phyloP scores from a whole-genome alignment of 2,888 invertebrate species.

The Eristalis pertinax region DNA sequence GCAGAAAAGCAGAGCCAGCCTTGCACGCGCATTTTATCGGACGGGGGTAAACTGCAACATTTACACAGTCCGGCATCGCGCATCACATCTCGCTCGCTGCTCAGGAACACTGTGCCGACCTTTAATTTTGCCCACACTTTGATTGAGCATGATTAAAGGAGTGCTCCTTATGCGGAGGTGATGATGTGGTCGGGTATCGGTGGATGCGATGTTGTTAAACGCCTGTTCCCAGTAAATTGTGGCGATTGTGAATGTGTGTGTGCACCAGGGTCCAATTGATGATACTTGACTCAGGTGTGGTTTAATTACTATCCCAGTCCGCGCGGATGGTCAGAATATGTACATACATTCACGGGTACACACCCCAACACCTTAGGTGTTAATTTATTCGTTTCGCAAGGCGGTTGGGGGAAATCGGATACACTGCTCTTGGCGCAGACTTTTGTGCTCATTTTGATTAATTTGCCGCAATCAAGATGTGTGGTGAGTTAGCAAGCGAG shows the following conservation, averaged over 20 bases:
- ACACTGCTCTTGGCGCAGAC: slow-evolving; percentile 23
- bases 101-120: slow-evolving; percentile 36
- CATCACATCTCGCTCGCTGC: slow-evolving; percentile 31
- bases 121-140: slow-evolving; percentile 62
- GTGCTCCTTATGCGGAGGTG: slow-evolving; percentile 54
- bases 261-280: slow-evolving; percentile 63
- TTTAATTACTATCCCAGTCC: slow-evolving; percentile 61
- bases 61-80: slow-evolving; percentile 50
- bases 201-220: slow-evolving; percentile 26
- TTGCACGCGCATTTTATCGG: neutral
- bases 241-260: slow-evolving; percentile 57
- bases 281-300: slow-evolving; percentile 58
- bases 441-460: slow-evolving; percentile 70
- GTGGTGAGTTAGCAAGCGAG: slow-evolving; percentile 26
- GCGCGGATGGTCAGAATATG: slow-evolving; percentile 12
- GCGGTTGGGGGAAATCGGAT: slow-evolving; percentile 59
- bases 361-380: slow-evolving; percentile 64
- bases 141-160: slow-evolving; percentile 68
- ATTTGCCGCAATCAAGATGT: slow-evolving; percentile 72
- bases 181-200: slow-evolving; percentile 33
- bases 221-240: slow-evolving; percentile 39
- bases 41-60: slow-evolving; percentile 55
- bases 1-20: slow-evolving; percentile 17
- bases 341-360: slow-evolving; percentile 34
- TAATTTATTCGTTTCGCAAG: slow-evolving; percentile 69